Conservation (phyloP, 1,140 invertebrate species). For the Popillia japonica region DNA sequence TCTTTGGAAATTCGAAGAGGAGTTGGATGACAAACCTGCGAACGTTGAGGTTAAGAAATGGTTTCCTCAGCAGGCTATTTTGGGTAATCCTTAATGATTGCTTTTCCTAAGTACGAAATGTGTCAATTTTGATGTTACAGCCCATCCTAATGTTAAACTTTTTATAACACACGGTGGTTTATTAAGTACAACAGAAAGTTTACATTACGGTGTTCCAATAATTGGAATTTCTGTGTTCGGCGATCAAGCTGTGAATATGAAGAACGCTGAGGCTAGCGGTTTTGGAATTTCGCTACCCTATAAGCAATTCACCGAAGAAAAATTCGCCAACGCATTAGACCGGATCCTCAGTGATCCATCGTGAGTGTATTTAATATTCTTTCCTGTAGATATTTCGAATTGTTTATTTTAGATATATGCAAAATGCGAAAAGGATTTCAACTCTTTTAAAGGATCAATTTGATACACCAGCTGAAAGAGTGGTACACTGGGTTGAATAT, state of each 20-base stretch:
- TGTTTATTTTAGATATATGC: slow-evolving; percentile 48
- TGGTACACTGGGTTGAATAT: slow-evolving; percentile 64
- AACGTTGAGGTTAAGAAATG: slow-evolving; percentile 72
- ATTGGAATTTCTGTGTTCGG: slow-evolving; percentile 28
- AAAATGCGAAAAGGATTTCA: slow-evolving; percentile 62
- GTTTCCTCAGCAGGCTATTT: slow-evolving; percentile 74
- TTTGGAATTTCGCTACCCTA: slow-evolving; percentile 12
- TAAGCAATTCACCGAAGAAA: background rate
- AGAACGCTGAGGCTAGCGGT: background rate
- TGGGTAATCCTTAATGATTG: background rate
- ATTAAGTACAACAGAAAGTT: slow-evolving; percentile 16
- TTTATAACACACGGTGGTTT: slow-evolving; percentile 33
- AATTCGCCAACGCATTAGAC: too few species aligned
- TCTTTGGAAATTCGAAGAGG: slow-evolving; percentile 59
- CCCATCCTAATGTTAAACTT: slow-evolving; percentile 24
- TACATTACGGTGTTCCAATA: slow-evolving; percentile 19
- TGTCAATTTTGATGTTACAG: too few species aligned
- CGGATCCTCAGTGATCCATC: background rate
- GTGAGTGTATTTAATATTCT: too few species aligned
- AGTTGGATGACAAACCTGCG: slow-evolving; percentile 61
- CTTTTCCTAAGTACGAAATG: too few species aligned
- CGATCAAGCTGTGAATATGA: slow-evolving; percentile 23
- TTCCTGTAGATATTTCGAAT: too few species aligned
- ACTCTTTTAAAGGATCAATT: slow-evolving; percentile 66
- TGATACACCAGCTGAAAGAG: slow-evolving; percentile 65